A percentile compares a stretch with the other conserved stretches of the same genome.
Evolutionary conservation across 2,888 invertebrate species (phyloP).

Genomic region (Cheilosia vernalis): DNA sequence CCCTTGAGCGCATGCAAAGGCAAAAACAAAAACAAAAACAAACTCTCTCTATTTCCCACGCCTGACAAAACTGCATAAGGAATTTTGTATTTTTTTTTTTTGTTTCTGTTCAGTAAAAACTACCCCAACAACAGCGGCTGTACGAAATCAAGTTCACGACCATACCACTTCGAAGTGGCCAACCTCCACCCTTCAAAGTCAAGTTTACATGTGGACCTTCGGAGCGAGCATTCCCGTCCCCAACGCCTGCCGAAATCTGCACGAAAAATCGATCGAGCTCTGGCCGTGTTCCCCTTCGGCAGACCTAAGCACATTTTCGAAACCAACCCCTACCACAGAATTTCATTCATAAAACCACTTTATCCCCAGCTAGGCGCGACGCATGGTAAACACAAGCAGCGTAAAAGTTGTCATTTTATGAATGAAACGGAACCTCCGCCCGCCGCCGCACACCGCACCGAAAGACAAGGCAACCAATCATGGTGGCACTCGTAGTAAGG

Average conservation of each 20-base stretch:
- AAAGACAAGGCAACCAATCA: neutral
- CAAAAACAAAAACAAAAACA: neutral
- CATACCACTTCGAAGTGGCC: conserved; percentile 15
- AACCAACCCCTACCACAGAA: conserved; percentile 33
- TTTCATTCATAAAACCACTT: conserved; percentile 41
- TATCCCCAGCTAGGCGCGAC: neutral
- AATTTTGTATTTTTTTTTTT: too few relatives aligned
- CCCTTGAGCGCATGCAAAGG: conserved; percentile 1
- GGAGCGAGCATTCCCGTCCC: neutral
- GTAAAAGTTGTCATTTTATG: conserved; percentile 67
- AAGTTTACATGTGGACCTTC: conserved; percentile 63
- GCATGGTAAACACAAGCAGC: conserved; percentile 29
- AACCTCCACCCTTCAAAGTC: conserved; percentile 51
- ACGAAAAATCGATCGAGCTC: conserved; percentile 73
- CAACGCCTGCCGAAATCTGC: conserved; percentile 3
- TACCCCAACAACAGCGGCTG: conserved; percentile 8
- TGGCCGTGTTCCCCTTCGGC: conserved; percentile 4
- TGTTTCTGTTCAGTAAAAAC: neutral
- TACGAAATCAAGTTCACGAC: conserved; percentile 61
- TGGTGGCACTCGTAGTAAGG: conserved; percentile 8
- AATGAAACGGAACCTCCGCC: conserved; percentile 57
- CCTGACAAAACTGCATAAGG: conserved; percentile 20
- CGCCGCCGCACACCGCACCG: neutral
- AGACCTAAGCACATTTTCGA: conserved; percentile 17
- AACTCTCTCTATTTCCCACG: neutral